A percentile compares a stretch with the other conserved stretches of the same genome.
phyloP scores from a whole-genome alignment of 1,140 invertebrate species.

The Cardiocondyla obscurior region DNA sequence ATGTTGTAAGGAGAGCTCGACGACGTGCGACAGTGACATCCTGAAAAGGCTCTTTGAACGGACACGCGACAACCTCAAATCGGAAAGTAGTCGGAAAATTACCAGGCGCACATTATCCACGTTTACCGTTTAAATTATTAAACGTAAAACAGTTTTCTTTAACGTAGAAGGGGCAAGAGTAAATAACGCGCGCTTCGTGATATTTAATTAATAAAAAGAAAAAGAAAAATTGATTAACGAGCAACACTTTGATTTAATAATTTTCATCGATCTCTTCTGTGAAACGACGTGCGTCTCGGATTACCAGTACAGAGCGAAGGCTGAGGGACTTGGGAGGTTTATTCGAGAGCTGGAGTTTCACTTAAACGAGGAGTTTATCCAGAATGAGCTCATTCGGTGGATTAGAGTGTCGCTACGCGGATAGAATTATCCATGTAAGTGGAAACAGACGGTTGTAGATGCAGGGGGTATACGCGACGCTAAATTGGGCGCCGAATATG shows the following conservation, averaged over 20 bases:
- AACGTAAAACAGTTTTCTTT: too few relatives aligned
- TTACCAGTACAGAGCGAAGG: background rate
- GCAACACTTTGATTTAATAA: slow-evolving; percentile 28
- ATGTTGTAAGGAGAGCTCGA: slow-evolving; percentile 64
- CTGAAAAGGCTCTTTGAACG: slow-evolving; percentile 63
- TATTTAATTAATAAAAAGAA: too few relatives aligned
- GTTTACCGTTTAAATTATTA: background rate
- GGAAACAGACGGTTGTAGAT: slow-evolving; percentile 51
- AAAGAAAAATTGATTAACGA: too few relatives aligned
- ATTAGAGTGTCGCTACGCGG: slow-evolving; percentile 66
- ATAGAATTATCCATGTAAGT: slow-evolving; percentile 54
- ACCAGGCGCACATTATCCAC: background rate
- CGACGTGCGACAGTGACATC: slow-evolving; percentile 60
- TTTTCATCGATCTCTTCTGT: slow-evolving; percentile 1
- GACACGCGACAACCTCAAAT: slow-evolving; percentile 54
- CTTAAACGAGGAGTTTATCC: slow-evolving; percentile 72
- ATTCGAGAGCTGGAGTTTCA: slow-evolving; percentile 60
- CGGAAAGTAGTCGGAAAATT: background rate
- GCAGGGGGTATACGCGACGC: slow-evolving; percentile 3
- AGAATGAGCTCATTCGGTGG: slow-evolving; percentile 66
- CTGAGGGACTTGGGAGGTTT: slow-evolving; percentile 34
- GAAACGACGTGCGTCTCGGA: background rate
- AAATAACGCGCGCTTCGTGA: too few relatives aligned
- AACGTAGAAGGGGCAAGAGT: too few relatives aligned
- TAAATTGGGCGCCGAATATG: slow-evolving; percentile 65